Evolutionary conservation across 1,140 invertebrate species (phyloP), one percentile per base, ranked within the genome.

Genomic region (Pseudomyrmex sp.): DNA sequence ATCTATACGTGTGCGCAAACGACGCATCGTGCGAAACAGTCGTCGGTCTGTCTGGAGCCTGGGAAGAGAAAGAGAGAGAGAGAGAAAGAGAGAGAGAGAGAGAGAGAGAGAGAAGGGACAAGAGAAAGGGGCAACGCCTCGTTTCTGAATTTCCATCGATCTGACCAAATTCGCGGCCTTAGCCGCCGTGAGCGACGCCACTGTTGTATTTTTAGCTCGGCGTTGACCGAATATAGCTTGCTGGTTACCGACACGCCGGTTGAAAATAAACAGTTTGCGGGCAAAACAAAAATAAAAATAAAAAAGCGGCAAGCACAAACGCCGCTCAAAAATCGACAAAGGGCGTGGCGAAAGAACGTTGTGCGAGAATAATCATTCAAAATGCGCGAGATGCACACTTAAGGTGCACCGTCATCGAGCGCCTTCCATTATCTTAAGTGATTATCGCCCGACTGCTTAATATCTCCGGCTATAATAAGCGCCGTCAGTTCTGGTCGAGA

Each of bases 101-200:
- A 35, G 5, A 35, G 5, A 35, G 5, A 7, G 35, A 35, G 35
- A 35, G 5, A 35, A 26, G 26, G 26, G 5, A 35, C 26, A 35
- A 35, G 35, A 35, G 35, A 35, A 35, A 20, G 75, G 72, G 76
- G 44, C 76, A 85, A 65, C 52, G 56, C 59, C 66, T 44, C n/a
- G 65, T 48, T 68, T 82, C 52, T 46, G 72, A 70, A 82, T 80
- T 84, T 80, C 20, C 82, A 87, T 88, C 76, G 85, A 88, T 87
- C 85, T 75, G 58, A 44, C 69, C 20, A 82, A 82, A 82, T 74
- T 58, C 46, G 48, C 15, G 56, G 15, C 79, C 48, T 75, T 74
- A 74, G 46, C 58, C 68, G 46, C 15, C 69, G 54, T 70, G 12
- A 58, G 76, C 44, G 54, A 50, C 76, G 52, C 20, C 54, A 26